Percentiles rank a stretch among this genome's conserved stretches.
Conservation (phyloP, 2,888 invertebrate species). For the Torymus aiolomorphi region DNA sequence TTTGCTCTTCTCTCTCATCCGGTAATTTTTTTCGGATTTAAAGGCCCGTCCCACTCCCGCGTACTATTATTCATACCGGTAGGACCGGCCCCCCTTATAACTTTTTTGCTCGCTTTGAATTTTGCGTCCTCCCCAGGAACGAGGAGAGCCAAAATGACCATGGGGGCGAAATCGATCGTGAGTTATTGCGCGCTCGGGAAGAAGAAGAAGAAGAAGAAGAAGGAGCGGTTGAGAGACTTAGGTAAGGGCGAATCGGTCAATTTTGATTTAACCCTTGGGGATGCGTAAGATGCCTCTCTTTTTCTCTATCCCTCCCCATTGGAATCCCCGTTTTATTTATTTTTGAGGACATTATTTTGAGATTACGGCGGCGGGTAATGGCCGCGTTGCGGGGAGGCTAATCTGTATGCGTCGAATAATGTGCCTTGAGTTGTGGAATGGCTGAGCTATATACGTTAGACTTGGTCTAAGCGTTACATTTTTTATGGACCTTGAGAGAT, state of each 20-base stretch:
- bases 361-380: slow-evolving; percentile 12
- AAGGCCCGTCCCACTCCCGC: neutral
- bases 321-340: slow-evolving; percentile 23
- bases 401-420: neutral
- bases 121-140: slow-evolving; percentile 26
- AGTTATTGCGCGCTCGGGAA: slow-evolving; percentile 47
- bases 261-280: slow-evolving; percentile 43
- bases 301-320: neutral
- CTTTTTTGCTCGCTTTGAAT: slow-evolving; percentile 45
- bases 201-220: neutral
- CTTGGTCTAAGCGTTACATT: too few species aligned
- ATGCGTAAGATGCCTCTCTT: neutral
- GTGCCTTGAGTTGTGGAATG: too few species aligned
- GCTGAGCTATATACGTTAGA: too few species aligned
- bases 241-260: slow-evolving; percentile 34
- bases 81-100: slow-evolving; percentile 14
- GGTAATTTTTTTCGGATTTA: slow-evolving; percentile 31
- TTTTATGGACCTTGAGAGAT: too few species aligned
- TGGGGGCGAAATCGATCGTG: slow-evolving; percentile 54
- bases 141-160: slow-evolving; percentile 51
- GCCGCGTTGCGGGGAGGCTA: neutral
- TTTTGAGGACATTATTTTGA: slow-evolving; percentile 44
- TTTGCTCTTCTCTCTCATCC: slow-evolving; percentile 1
- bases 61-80: slow-evolving; percentile 50
- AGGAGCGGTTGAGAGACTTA: neutral